Conservation (phyloP, 2,888 invertebrate genomes). For the Zygothrica quintamaculata region DNA sequence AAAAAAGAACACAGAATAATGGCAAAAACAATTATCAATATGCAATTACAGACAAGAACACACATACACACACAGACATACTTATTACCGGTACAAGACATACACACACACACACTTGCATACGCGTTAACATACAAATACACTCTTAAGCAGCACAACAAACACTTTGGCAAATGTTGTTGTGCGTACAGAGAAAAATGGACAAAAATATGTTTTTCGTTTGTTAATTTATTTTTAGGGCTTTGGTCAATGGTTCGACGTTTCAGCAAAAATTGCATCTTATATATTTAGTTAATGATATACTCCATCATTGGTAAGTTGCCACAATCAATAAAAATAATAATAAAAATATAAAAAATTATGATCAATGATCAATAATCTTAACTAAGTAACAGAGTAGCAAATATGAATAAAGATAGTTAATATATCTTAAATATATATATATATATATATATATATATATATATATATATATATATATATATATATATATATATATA, state of each 20-base stretch:
- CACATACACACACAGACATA: conserved; percentile 16
- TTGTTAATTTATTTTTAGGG: conserved; percentile 85
- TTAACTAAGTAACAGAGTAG: conserved; percentile 47
- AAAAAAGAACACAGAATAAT: neutral
- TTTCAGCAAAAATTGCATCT: conserved; percentile 98
- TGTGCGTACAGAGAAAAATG: conserved; percentile 56
- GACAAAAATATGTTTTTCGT: conserved; percentile 82
- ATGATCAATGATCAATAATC: neutral
- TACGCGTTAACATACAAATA: conserved; percentile 1
- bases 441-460: neutral
- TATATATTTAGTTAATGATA: conserved; percentile 99
- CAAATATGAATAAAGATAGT: neutral
- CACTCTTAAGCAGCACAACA: conserved; percentile 32
- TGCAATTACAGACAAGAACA: conserved; percentile 10
- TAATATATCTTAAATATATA: neutral
- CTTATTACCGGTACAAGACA: conserved; percentile 17
- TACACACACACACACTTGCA: neutral
- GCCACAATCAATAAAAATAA: conserved; percentile 36
- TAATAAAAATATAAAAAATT: conserved; percentile 8
- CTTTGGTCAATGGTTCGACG: conserved; percentile 88
- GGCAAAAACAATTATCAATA: neutral
- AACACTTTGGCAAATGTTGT: conserved; percentile 58
- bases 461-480: neutral
- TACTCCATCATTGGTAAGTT: conserved; percentile 98
- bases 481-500: neutral